Base-by-base conservation (phyloP, 2,797 vertebrate genomes). In the Pangasius macronema region DNA sequence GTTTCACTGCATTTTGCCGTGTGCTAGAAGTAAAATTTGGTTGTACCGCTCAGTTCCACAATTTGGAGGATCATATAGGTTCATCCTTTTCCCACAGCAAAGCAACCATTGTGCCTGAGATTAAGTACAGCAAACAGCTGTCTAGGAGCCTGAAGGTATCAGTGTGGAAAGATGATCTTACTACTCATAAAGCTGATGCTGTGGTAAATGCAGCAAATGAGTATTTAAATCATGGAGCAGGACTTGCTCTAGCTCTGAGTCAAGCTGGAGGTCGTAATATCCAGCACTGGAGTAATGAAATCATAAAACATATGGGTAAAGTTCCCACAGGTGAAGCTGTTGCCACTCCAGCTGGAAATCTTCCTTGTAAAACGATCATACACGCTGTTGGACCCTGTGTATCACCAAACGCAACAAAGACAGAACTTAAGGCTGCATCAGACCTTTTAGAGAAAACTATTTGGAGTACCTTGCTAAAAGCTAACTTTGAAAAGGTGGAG, bases 151-250 rank as follows among this genome's bases (percentile, higher is more conserved):
- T 97, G 24, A 73, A 88, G 13, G 11, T 99, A 63, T 96, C 95
- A 0, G 97, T 98, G 79, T 97, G 93, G 94, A 97, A 95, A 90
- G 97, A 89, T 24, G 97, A 99, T 93, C 96, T 99, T 68, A 95
- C 95, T 80, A 89, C 1, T 83, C 96, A 97, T 30, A 0, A 0
- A 0, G 96, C 79, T 0, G 94, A 96, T n/a, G 97, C 95, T 81
- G 93, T 99, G 76, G 98, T 98, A 0, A 99, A 99, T 86, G 96
- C 97, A 76, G 97, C 98, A 36, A 99, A 98, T 89, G 87, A 67
- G 0, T 0, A 0, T 0, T 95, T 99, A 3, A 0, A 1, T 0
- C 97, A 99, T 85, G 0, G 0, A 0, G 96, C 89, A 8, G 98
- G 97, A 11, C 95, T 99, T 49, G 97, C 98, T 0, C 0, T 0